A percentile compares a stretch with the other conserved stretches of the same genome.
Evolutionary conservation across 2,888 invertebrate genomes (phyloP).

Genomic region (Acanthosepion lycidas): DNA sequence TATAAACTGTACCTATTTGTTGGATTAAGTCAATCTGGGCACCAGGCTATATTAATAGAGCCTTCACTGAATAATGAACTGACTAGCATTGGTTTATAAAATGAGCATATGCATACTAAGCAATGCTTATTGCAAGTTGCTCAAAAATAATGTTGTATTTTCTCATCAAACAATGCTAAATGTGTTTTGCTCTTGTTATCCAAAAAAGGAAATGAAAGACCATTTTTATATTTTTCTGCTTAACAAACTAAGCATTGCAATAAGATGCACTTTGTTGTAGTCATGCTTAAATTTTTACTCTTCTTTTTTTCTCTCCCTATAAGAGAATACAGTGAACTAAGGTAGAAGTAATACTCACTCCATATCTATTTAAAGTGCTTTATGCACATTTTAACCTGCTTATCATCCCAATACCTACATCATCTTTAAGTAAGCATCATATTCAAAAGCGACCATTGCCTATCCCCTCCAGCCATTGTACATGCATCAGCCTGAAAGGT

Average conservation of each 20-base stretch:
- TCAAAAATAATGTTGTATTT: background rate
- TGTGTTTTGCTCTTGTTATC: background rate
- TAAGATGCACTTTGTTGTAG: background rate
- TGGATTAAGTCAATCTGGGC: background rate
- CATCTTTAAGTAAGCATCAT: background rate
- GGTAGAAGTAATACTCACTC: background rate
- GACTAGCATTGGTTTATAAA: background rate
- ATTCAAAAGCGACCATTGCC: background rate
- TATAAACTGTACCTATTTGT: background rate
- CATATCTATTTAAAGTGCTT: background rate
- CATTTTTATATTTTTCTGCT: too few species aligned
- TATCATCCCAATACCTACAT: background rate
- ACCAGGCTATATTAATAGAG: background rate
- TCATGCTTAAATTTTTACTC: background rate
- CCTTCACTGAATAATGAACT: background rate
- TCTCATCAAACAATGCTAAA: background rate
- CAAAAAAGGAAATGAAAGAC: too few species aligned
- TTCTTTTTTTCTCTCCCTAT: background rate
- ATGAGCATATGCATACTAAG: background rate
- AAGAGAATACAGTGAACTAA: background rate
- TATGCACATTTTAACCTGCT: background rate
- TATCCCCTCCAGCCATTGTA: conserved; percentile 33
- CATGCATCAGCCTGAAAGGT: conserved; percentile 17
- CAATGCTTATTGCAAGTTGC: background rate
- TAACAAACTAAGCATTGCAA: too few species aligned